Conservation (phyloP, 2,113 vertebrate species). For the Nothocercus julius region DNA sequence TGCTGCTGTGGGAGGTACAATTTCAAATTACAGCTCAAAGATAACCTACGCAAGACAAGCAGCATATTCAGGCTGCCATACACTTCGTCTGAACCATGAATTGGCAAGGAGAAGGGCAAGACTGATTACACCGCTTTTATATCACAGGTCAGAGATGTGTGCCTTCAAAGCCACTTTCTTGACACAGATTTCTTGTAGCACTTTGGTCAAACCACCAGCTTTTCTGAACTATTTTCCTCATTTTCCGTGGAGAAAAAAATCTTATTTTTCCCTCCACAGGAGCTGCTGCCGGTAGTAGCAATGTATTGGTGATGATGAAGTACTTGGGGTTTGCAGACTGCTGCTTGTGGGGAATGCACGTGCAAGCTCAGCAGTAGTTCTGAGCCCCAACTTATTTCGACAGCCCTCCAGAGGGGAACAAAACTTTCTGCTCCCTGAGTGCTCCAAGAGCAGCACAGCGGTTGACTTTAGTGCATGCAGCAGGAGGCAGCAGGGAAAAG, state of each 20-base stretch:
- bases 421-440: neutral
- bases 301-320: neutral
- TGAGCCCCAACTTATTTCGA: neutral
- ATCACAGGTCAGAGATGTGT: neutral
- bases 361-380: neutral
- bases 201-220: neutral
- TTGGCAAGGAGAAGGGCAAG: neutral
- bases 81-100: neutral
- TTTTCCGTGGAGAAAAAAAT: neutral
- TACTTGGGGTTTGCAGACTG: neutral
- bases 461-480: neutral
- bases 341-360: neutral
- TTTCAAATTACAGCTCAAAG: neutral
- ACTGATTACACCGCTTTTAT: neutral
- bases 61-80: neutral
- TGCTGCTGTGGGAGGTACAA: neutral
- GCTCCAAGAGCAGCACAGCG: neutral
- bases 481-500: conserved; percentile 19
- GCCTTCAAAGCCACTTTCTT: neutral
- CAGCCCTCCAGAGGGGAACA: neutral
- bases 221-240: neutral
- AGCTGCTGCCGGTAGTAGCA: neutral
- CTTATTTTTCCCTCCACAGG: neutral
- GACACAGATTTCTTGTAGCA: neutral
- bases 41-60: neutral